phyloP scores from a whole-genome alignment of 2,113 vertebrate species.

The Rhizomys pruinosus region DNA sequence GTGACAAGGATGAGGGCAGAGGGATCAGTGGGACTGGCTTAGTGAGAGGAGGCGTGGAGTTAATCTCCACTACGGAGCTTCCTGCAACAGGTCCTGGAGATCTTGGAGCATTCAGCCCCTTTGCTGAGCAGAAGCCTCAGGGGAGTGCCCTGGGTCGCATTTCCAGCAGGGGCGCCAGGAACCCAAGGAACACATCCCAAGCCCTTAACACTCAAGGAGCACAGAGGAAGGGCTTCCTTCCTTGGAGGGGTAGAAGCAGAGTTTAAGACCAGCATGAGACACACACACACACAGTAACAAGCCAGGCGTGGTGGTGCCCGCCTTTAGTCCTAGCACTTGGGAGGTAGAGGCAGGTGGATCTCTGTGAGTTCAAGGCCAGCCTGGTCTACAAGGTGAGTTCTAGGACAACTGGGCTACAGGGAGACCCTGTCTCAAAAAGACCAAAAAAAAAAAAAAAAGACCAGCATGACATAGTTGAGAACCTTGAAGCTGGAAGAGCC shows the following conservation, averaged over 20 bases:
- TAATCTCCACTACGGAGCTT: too few species aligned
- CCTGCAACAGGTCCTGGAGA: neutral
- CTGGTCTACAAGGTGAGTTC: too few species aligned
- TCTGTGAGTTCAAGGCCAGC: too few species aligned
- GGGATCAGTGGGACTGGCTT: neutral
- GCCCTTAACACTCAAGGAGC: accelerated
- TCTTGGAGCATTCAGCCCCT: neutral
- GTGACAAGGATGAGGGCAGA: neutral
- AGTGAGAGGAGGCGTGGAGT: neutral
- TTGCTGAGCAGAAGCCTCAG: neutral
- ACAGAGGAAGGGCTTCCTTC: neutral
- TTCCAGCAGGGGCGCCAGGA: constrained; percentile 2
- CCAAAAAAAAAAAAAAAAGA: too few species aligned
- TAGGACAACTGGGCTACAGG: too few species aligned
- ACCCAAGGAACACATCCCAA: neutral
- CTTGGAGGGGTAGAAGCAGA: neutral
- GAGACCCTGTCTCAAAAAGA: too few species aligned
- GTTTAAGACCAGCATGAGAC: too few species aligned
- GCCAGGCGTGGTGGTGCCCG: too few species aligned
- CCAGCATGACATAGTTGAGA: neutral
- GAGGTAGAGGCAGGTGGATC: too few species aligned
- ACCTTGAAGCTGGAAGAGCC: accelerated
- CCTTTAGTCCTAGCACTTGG: too few species aligned
- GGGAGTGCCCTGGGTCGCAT: too few species aligned
- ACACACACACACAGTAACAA: too few species aligned